These are phyloP conservation scores for Drosophila nannoptera DNA, from an alignment of 1,140 invertebrate species.

Conservation along the genomic window DNA sequence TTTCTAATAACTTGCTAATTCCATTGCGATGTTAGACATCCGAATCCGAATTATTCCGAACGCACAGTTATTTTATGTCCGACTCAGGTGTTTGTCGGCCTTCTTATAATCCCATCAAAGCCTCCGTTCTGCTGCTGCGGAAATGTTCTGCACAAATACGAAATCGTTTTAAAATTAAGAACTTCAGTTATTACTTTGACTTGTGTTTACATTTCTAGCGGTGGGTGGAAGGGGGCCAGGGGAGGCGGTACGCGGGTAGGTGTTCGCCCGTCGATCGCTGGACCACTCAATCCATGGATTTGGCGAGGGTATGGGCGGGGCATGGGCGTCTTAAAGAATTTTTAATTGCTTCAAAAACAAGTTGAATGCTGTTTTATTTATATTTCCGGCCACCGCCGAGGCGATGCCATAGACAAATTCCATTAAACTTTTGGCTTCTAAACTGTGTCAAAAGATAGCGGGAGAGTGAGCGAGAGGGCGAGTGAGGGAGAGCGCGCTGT, in stretches of 20 bases:
- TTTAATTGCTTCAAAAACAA: constrained; percentile 77
- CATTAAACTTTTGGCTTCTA: constrained; percentile 76
- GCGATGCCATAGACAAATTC: constrained; percentile 72
- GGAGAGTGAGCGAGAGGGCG: constrained; percentile 13
- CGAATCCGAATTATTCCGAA: not conserved
- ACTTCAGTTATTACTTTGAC: constrained; percentile 45
- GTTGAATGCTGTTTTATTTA: constrained; percentile 77
- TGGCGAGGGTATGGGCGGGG: no score
- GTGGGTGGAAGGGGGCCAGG: not conserved
- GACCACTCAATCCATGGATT: constrained; percentile 34
- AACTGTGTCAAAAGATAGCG: constrained; percentile 65
- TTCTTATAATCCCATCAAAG: constrained; percentile 11
- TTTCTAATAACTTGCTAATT: no score
- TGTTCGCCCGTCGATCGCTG: constrained; percentile 26
- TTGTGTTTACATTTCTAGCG: constrained; percentile 51
- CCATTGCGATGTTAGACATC: no score
- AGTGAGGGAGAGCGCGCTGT: not conserved
- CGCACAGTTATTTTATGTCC: not conserved
- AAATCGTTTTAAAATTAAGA: constrained; percentile 56
- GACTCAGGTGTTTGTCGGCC: not conserved
- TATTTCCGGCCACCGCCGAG: constrained; percentile 61
- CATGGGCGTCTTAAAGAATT: constrained; percentile 69
- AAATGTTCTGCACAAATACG: constrained; percentile 40
- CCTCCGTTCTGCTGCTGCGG: not conserved
- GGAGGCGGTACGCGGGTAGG: not conserved